Percentiles rank a stretch among this genome's conserved stretches.
Evolutionary conservation across 2,888 invertebrate genomes (phyloP).

Genomic region (Eustalomyia histrio): DNA sequence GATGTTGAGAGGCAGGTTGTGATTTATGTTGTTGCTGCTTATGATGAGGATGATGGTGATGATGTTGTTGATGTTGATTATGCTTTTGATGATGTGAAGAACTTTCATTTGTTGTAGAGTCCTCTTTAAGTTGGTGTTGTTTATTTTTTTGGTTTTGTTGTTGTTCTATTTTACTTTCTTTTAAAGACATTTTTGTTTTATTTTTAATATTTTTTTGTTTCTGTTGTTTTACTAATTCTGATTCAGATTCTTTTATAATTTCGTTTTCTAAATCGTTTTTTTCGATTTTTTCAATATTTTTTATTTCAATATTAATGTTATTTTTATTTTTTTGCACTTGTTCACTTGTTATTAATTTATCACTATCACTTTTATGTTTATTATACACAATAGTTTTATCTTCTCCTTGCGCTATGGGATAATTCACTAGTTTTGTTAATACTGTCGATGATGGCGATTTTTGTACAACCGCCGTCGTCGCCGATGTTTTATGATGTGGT

Average conservation of each 20-base stretch:
- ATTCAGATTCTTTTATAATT: constrained; percentile 61
- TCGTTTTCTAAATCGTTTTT: constrained; percentile 61
- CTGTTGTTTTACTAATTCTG: constrained; percentile 58
- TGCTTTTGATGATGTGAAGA: constrained; percentile 49
- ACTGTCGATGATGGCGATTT: constrained; percentile 39
- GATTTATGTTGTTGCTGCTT: constrained; percentile 50
- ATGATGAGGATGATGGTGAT: constrained; percentile 30
- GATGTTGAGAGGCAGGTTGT: constrained; percentile 60
- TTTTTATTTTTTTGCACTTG: constrained; percentile 59
- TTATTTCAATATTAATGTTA: constrained; percentile 66
- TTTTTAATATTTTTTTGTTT: constrained; percentile 64
- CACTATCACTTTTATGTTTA: constrained; percentile 61
- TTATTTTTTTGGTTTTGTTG: constrained; percentile 41
- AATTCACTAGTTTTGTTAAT: constrained; percentile 66
- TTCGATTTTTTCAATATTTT: constrained; percentile 71
- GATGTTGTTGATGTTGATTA: constrained; percentile 8
- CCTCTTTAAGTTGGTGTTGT: constrained; percentile 31
- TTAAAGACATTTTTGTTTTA: constrained; percentile 69
- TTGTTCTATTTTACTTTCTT: constrained; percentile 61
- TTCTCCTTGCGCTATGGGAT: constrained; percentile 27
- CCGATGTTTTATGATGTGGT: constrained; percentile 19
- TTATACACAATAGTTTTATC: constrained; percentile 51
- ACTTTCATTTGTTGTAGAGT: constrained; percentile 32
- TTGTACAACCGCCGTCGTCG: constrained; percentile 44
- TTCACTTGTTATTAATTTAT: constrained; percentile 64